These are phyloP conservation scores for Palythoa caribaeorum DNA, from an alignment of 92 coral and sea anemone species.

Conservation along the genomic window DNA sequence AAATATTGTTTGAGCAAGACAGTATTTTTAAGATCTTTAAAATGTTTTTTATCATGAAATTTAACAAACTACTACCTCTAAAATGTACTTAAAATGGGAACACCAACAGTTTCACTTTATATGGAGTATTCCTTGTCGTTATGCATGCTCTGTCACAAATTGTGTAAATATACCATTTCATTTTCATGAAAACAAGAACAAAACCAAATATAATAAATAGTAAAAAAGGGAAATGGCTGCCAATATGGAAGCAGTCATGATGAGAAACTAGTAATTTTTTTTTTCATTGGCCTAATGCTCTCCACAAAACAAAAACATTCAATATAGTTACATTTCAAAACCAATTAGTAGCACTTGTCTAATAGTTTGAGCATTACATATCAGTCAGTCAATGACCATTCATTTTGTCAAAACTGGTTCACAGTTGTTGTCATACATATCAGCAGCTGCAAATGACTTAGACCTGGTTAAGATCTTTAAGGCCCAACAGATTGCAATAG, in stretches of 20 bases:
- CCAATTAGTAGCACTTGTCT: neutral
- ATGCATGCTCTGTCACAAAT: neutral
- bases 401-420: slow-evolving; percentile 1
- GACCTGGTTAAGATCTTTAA: slow-evolving; percentile 35
- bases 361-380: neutral
- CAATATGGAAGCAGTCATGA: neutral
- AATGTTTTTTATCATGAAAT: neutral
- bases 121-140: too few relatives aligned
- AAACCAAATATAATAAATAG: neutral
- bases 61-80: neutral
- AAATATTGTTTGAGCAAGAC: slow-evolving; percentile 2
- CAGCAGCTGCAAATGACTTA: slow-evolving; percentile 6
- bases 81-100: neutral
- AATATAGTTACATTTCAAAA: neutral
- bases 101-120: neutral
- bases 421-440: neutral
- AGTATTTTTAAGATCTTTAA: neutral
- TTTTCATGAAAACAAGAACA: slow-evolving; percentile 1
- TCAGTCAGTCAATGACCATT: slow-evolving; percentile 2
- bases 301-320: neutral
- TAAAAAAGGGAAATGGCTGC: slow-evolving; percentile 1
- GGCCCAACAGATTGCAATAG: slow-evolving; percentile 56
- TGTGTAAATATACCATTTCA: neutral
- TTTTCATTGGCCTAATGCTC: neutral
- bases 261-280: neutral